Base-by-base conservation (phyloP, 2,113 vertebrate genomes). In the Otolemur garnettii region DNA sequence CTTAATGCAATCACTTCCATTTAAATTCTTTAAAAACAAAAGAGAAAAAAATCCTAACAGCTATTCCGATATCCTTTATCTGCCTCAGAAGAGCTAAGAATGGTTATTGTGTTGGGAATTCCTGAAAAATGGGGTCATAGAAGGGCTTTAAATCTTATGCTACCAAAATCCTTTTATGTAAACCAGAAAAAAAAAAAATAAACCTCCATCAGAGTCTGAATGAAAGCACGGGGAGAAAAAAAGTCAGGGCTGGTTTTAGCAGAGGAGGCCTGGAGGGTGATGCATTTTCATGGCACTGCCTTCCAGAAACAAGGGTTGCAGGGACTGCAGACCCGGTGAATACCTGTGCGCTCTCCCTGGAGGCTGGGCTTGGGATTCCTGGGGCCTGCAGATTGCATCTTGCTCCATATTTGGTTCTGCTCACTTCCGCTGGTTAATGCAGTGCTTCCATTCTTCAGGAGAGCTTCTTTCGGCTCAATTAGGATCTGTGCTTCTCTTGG, bases 1-100 rank as follows among this genome's bases (percentile, higher is more conserved):
- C 19, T 9, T 68, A 79, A 30, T 45, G 42, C 59, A 66, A 42
- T 77, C 55, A 11, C 74, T 95, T 87, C 75, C 13, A 74, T 92
- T 96, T 96, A 69, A 93, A 89, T 74, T 96, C 66, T 91, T 91
- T 85, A 55, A 96, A 95, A 93, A 82, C 1, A 19, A 89, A 78
- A 83, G 45, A 77, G 64, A 22, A 69, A 33, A 87, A 90, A 45
- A 45, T 33, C 7, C 13, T 59, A 8, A 38, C 69, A 66, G 4
- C 82, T 93, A 75, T 14, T 87, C 13, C 19, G 87, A 74, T 38
- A 59, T 69, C 30, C 33, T 69, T 90, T 60, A 88, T 69, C 35
- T 92, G 28, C 45, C 38, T 93, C 75, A 83, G 30, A 92, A 55
- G 79, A 74, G 38, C 60, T 77, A 30, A 96, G 85, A 53, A 83